These are phyloP conservation scores for Torymus texanus DNA, from an alignment of 2,888 invertebrate species.

Conservation along the genomic window DNA sequence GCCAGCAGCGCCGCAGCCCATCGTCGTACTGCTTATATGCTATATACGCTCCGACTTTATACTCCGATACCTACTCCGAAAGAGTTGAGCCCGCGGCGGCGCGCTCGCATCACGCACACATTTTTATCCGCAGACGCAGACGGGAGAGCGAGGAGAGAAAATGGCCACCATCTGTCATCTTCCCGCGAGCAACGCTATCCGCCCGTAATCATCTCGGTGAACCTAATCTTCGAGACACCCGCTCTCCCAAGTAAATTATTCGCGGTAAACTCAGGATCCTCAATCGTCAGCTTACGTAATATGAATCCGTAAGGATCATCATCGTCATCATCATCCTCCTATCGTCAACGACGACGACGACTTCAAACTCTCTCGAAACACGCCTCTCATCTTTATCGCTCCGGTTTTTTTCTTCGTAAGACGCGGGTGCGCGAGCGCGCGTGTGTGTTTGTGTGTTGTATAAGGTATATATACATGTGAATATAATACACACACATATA, in stretches of 20 bases:
- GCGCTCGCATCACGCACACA: neutral
- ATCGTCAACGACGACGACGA: too few species aligned
- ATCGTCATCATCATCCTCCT: too few species aligned
- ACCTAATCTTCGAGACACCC: neutral
- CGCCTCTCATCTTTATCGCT: neutral
- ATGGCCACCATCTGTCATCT: conserved; percentile 72
- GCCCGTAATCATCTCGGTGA: neutral
- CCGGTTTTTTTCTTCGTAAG: neutral
- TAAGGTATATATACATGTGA: too few species aligned
- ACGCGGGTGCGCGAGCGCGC: neutral
- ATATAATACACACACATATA: too few species aligned
- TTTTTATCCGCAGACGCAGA: conserved; percentile 57
- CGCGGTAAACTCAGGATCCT: neutral
- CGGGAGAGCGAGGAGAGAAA: conserved; percentile 61
- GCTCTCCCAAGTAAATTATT: neutral
- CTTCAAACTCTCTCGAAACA: neutral
- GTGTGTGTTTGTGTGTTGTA: too few species aligned
- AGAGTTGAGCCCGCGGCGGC: too few species aligned
- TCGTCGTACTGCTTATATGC: too few species aligned
- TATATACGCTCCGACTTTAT: too few species aligned
- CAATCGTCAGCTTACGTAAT: conserved; percentile 22
- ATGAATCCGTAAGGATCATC: neutral
- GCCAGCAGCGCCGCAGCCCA: too few species aligned
- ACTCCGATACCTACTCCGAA: too few species aligned
- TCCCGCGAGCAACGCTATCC: neutral